Evolutionary conservation across 37 sponge, comb jelly and placozoan species (phyloP), one percentile per base, ranked within the genome.

Genomic region (Beroe ovata): DNA sequence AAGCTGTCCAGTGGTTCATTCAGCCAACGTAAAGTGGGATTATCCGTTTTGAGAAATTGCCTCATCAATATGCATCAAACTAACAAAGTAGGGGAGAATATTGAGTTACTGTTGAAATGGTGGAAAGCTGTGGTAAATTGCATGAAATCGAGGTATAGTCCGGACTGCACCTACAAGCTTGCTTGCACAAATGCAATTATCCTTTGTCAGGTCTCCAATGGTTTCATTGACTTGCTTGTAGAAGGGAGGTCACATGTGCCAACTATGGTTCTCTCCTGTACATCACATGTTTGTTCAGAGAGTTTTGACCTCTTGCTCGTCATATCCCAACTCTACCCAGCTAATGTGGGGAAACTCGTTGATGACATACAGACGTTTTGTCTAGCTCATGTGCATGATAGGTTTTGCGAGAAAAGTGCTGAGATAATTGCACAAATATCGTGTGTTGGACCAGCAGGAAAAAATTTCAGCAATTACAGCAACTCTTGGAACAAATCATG

Each of bases 371-470:
- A 25, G 54, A 21, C 54, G 21, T 77, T 41, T 26, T 77, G 84
- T 40, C 38, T 77, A 1, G 21, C 54, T 3, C 84, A 77, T 4
- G 84, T 77, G 41, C 28, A 16, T 11, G 54, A 41, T 42, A 4
- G 3, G 26, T 35, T 21, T 4, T 21, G 42, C 20, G 84, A 77
- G 84, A 66, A 66, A 30, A 21, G 54, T 42, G 84, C 54, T 8
- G 47, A 77, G 47, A 39, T 77, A n/a, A 21, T 77, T 32, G 84
- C 54, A 1, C n/a, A 23, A 35, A n/a, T 77, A 23, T 21, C 47
- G 20, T 77, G 84, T 40, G 54, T 42, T 0, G 84, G 84, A 33
- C 84, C 84, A 77, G 42, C 84, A 21, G 84, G 84, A n/a, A 77
- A 77, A 25, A 22, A 40, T 3, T 42, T 28, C n/a, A 23, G 19